These are phyloP conservation scores for Rhabdornis inornatus DNA, from an alignment of 2,113 vertebrate genomes.

Conservation along the genomic window DNA sequence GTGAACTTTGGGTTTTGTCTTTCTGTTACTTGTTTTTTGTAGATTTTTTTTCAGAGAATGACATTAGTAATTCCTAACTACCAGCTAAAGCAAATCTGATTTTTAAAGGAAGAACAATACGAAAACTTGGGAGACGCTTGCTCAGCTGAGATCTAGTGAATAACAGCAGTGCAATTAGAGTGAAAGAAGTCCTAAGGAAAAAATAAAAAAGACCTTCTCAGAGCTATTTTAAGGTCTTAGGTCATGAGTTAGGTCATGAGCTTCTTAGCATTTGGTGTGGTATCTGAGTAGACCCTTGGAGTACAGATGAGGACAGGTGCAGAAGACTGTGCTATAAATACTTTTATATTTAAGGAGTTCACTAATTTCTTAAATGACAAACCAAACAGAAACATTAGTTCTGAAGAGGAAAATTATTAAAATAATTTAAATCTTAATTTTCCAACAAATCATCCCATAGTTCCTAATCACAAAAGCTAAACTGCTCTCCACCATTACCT, in stretches of 20 bases:
- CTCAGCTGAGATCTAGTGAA: background rate
- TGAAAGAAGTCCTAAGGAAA: background rate
- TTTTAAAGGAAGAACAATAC: background rate
- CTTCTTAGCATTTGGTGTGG: slow-evolving; percentile 73
- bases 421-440: background rate
- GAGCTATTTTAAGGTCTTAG: slow-evolving; percentile 81
- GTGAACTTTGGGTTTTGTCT: background rate
- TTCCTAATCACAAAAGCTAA: background rate
- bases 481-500: background rate
- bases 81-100: background rate
- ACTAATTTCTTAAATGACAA: slow-evolving; percentile 16
- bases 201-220: background rate
- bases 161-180: background rate
- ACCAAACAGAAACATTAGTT: background rate
- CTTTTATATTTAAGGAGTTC: slow-evolving; percentile 69
- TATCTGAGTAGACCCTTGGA: slow-evolving; percentile 71
- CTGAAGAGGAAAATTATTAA: background rate
- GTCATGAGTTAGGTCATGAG: slow-evolving; percentile 70
- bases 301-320: slow-evolving; percentile 89
- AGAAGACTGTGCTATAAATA: slow-evolving; percentile 86
- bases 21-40: background rate
- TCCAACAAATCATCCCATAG: background rate
- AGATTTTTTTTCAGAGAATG: background rate
- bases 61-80: background rate
- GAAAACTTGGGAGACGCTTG: background rate